Evolutionary conservation across 2,113 vertebrate genomes (phyloP).

Genomic region (Papio anubis): DNA sequence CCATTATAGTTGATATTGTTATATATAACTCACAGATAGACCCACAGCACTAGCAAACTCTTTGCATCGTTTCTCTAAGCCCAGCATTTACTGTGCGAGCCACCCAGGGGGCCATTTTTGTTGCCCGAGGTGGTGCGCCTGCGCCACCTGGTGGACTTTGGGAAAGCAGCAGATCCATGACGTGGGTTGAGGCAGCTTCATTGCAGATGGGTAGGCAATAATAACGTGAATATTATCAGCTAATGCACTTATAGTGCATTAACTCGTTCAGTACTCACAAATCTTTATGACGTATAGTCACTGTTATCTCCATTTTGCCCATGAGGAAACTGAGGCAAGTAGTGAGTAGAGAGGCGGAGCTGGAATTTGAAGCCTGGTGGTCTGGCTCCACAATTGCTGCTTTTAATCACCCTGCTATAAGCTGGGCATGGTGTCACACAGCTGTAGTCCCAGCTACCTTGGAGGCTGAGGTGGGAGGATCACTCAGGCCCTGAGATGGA

Average conservation of each 20-base stretch:
- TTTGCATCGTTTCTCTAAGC: not conserved
- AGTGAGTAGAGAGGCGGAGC: not conserved
- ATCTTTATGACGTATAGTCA: not conserved
- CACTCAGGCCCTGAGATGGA: no score
- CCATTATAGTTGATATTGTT: not conserved
- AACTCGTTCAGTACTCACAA: not conserved
- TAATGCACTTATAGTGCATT: not conserved
- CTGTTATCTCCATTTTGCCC: not conserved
- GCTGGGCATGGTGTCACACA: no score
- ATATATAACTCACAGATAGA: not conserved
- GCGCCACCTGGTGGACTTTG: slow-evolving; percentile 56
- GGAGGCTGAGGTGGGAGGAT: no score
- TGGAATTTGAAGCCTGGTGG: not conserved
- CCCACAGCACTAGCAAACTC: not conserved
- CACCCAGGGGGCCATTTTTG: not conserved
- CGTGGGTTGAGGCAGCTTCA: no score
- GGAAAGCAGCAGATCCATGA: not conserved
- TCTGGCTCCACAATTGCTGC: not conserved
- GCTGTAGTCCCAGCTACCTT: no score
- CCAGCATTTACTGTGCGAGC: not conserved
- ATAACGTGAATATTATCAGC: not conserved
- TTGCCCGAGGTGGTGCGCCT: not conserved
- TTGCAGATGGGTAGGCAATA: not conserved
- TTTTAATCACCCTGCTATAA: not conserved
- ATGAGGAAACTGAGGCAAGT: not conserved